Evolutionary conservation across 2,113 vertebrate species (phyloP).

Genomic region (Malurus cyaneus): DNA sequence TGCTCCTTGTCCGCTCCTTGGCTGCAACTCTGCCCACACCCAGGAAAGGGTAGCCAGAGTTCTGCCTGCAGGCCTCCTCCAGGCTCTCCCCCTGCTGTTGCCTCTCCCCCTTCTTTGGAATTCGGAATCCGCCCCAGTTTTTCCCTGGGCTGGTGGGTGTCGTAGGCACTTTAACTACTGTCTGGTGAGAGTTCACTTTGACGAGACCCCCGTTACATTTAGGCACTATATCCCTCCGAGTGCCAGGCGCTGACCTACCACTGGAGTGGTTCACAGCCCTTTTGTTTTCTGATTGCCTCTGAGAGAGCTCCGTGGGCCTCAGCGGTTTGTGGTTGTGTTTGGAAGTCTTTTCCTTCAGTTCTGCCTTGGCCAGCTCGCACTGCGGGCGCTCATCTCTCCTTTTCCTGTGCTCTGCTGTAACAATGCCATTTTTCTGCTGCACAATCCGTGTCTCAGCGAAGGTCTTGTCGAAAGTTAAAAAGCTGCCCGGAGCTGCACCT

Average conservation of each 20-base stretch:
- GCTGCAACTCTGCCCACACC: constrained; percentile 56
- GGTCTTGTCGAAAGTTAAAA: constrained; percentile 66
- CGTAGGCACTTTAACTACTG: constrained; percentile 77
- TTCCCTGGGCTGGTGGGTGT: constrained; percentile 78
- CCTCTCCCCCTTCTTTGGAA: constrained; percentile 90
- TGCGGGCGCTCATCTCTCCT: constrained; percentile 72
- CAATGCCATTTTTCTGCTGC: constrained; percentile 70
- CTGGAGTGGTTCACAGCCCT: constrained; percentile 59
- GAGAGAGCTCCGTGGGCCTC: constrained; percentile 69
- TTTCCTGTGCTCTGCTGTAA: constrained; percentile 71
- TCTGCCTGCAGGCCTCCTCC: constrained; percentile 66
- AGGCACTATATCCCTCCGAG: constrained; percentile 64
- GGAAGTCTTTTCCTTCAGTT: constrained; percentile 74
- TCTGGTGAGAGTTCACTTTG: constrained; percentile 69
- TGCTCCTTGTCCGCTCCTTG: constrained; percentile 76
- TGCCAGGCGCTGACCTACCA: constrained; percentile 64
- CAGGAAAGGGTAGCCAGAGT: constrained; percentile 66
- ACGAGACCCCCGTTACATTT: constrained; percentile 78
- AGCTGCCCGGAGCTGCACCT: background rate
- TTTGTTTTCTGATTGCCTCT: constrained; percentile 70
- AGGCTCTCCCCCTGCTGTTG: constrained; percentile 64
- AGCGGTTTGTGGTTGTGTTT: constrained; percentile 77
- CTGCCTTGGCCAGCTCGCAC: constrained; percentile 64
- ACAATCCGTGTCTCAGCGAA: constrained; percentile 59
- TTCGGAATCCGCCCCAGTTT: constrained; percentile 94